phyloP scores from a whole-genome alignment of 2,113 vertebrate species.

The Saguinus imperator region DNA sequence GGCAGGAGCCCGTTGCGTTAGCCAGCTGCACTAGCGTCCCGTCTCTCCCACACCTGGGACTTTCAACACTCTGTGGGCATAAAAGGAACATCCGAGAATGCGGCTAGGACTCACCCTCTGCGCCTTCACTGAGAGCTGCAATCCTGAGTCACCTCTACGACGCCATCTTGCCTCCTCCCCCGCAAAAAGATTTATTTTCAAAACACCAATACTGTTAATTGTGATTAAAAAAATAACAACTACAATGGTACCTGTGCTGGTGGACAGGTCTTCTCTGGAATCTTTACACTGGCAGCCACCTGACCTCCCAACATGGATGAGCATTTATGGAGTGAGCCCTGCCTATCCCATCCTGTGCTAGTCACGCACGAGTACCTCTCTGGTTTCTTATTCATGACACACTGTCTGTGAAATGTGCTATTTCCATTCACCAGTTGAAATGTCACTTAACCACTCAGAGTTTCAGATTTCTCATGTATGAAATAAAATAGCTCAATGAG shows the following conservation, averaged over 20 bases:
- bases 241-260: fast-evolving
- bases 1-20: no score
- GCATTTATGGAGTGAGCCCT: background rate
- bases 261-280: background rate
- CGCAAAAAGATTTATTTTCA: background rate
- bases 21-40: no score
- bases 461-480: background rate
- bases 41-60: no score
- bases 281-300: fast-evolving
- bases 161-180: no score
- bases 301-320: fast-evolving
- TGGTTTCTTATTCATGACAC: background rate
- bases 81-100: no score
- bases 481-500: background rate
- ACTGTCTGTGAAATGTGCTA: no score
- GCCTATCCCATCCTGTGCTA: fast-evolving
- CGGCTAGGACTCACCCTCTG: no score
- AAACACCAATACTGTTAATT: background rate
- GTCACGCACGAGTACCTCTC: fast-evolving
- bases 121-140: no score
- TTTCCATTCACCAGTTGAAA: background rate
- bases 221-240: background rate
- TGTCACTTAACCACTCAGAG: background rate
- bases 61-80: no score
- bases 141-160: no score